A percentile compares a stretch with the other conserved stretches of the same genome.
Evolutionary conservation across 2,888 invertebrate species (phyloP).

Genomic region (Erebia aethiops): DNA sequence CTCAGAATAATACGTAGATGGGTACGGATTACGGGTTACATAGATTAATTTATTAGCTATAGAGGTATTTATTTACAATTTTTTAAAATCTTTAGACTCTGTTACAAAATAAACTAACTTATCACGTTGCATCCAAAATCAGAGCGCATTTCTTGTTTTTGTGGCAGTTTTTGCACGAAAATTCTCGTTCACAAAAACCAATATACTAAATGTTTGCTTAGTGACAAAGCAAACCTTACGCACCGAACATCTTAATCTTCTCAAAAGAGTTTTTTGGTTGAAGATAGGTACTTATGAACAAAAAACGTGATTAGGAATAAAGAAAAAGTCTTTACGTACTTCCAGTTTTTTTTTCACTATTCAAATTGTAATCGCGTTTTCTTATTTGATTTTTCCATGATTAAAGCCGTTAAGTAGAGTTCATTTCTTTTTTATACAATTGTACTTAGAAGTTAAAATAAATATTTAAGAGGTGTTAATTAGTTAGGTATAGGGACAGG

Average conservation of each 20-base stretch:
- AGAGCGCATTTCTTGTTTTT: conserved; percentile 69
- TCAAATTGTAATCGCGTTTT: neutral
- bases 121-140: conserved; percentile 66
- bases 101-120: conserved; percentile 80
- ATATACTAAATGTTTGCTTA: conserved; percentile 70
- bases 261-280: conserved; percentile 39
- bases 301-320: conserved; percentile 29
- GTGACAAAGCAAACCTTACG: conserved; percentile 65
- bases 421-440: too few relatives aligned
- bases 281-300: conserved; percentile 42
- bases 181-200: conserved; percentile 65
- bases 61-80: neutral
- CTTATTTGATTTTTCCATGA: conserved; percentile 5
- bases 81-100: conserved; percentile 43
- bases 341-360: neutral
- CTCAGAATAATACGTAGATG: too few relatives aligned
- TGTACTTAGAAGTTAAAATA: too few relatives aligned
- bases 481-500: too few relatives aligned
- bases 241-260: conserved; percentile 45
- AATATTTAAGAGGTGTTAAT: too few relatives aligned
- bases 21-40: neutral
- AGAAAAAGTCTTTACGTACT: conserved; percentile 19
- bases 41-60: neutral
- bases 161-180: conserved; percentile 68
- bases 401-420: neutral